Conservation (phyloP, 2,888 invertebrate genomes). For the Holacanthella duospinosa region DNA sequence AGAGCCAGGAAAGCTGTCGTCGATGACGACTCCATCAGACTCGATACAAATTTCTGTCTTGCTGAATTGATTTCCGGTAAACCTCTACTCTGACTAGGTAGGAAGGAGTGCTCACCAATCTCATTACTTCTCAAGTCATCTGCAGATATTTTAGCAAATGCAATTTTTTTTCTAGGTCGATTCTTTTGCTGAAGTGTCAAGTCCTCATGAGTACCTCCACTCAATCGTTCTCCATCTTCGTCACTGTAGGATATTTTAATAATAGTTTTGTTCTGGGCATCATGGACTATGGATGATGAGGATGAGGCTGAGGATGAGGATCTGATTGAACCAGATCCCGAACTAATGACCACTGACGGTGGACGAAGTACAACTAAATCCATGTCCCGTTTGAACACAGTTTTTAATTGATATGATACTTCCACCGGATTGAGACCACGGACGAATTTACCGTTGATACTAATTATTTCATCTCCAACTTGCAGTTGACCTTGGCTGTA, state of each 20-base stretch:
- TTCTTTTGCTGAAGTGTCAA: background rate
- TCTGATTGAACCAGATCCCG: constrained; percentile 5
- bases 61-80: constrained; percentile 30
- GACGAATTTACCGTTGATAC: constrained; percentile 72
- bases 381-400: constrained; percentile 31
- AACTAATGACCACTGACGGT: background rate
- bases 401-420: constrained; percentile 44
- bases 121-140: constrained; percentile 1
- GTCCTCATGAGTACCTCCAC: background rate
- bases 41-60: constrained; percentile 32
- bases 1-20: constrained; percentile 29
- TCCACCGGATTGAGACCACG: constrained; percentile 59
- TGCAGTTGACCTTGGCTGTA: constrained; percentile 66
- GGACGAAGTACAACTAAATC: constrained; percentile 29
- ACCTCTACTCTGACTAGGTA: constrained; percentile 11
- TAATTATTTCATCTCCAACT: constrained; percentile 79
- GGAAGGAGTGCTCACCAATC: background rate
- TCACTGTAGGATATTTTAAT: constrained; percentile 37
- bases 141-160: constrained; percentile 10
- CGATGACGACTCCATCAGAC: constrained; percentile 33
- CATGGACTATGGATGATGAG: constrained; percentile 22
- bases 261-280: constrained; percentile 33
- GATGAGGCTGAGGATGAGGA: constrained; percentile 8
- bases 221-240: background rate
- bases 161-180: constrained; percentile 12